A percentile compares a stretch with the other conserved stretches of the same genome.
phyloP scores from a whole-genome alignment of 2,113 vertebrate genomes.

The Indicator maculatus region DNA sequence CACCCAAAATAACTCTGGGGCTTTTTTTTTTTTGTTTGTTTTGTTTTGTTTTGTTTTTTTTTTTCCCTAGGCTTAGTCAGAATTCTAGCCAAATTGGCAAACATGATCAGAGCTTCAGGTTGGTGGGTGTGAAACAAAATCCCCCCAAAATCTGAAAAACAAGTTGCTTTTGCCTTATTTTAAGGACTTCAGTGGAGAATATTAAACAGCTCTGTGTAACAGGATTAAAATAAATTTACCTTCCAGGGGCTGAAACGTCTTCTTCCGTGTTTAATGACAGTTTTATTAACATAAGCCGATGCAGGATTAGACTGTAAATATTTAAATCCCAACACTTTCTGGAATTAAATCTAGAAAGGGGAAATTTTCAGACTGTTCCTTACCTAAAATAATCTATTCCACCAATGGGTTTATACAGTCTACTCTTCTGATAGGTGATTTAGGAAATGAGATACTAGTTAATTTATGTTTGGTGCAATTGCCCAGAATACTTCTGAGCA shows the following conservation, averaged over 20 bases:
- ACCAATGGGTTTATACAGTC: neutral
- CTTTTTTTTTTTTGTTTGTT: neutral
- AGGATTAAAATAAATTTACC: conserved; percentile 57
- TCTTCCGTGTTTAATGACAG: conserved; percentile 13
- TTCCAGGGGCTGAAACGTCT: conserved; percentile 40
- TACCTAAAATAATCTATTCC: conserved; percentile 4
- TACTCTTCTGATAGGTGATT: neutral
- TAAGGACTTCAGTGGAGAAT: conserved; percentile 8
- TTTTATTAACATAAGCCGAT: conserved; percentile 63
- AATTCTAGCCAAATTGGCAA: conserved; percentile 14
- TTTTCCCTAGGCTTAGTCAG: neutral
- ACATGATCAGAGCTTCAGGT: neutral
- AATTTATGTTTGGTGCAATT: conserved; percentile 20
- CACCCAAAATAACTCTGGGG: neutral
- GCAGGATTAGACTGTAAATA: conserved; percentile 46
- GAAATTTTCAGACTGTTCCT: neutral
- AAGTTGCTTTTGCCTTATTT: conserved; percentile 10
- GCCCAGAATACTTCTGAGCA: conserved; percentile 18
- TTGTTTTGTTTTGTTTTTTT: neutral
- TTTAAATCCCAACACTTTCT: conserved; percentile 53
- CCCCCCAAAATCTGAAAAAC: neutral
- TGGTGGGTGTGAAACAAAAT: neutral
- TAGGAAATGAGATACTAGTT: neutral
- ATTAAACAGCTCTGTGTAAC: conserved; percentile 29
- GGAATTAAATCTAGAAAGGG: conserved; percentile 31